Base-by-base conservation (phyloP, 1,140 invertebrate species). In the Idris sp. region DNA sequence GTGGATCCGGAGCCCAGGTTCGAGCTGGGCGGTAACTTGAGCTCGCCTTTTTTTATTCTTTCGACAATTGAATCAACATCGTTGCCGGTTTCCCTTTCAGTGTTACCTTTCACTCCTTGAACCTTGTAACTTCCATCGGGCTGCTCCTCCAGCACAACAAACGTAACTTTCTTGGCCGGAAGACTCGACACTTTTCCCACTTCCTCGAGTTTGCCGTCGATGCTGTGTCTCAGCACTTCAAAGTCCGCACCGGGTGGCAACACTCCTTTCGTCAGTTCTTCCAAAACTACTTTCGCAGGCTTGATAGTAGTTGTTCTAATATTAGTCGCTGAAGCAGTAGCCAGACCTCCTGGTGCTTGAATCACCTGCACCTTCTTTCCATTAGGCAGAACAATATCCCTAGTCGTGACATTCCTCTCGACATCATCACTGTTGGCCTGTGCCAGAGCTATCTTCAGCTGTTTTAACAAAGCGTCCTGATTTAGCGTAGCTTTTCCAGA, bases 121-220 rank as follows among this genome's bases (percentile, higher is more conserved):
- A 95, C 93, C 85, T 95, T 95, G 40, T 93, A 93, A 31, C 91
- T 93, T 16, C 94, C 94, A 77, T 95, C 94, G 0, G 91, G 89
- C 82, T 95, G 94, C 78, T 95, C 94, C 84, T 95, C 94, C 9
- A 95, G 84, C 22, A 95, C 92, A 2, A 95, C 94, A 75, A 95
- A 95, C 0, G 94, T 95, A 0, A 95, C 93, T 80, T 94, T 95
- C 82, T 94, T 95, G 54, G 92, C 91, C 2, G 91, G 89, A n/a
- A 92, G 74, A 73, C 89, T 90, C 18, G 87, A 90, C 46, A 91
- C 83, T 56, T 90, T 91, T 0, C 89, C 89, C n/a, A 94, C 88
- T 76, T 93, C 90, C 82, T 94, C 93, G 1, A 94, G 81, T 61
- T 90, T 91, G 7, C 92, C 93, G 74, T 92, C 90, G 61, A 91